A percentile compares a stretch with the other conserved stretches of the same genome.
Evolutionary conservation across 2,888 invertebrate genomes (phyloP).

Genomic region (Actias luna): DNA sequence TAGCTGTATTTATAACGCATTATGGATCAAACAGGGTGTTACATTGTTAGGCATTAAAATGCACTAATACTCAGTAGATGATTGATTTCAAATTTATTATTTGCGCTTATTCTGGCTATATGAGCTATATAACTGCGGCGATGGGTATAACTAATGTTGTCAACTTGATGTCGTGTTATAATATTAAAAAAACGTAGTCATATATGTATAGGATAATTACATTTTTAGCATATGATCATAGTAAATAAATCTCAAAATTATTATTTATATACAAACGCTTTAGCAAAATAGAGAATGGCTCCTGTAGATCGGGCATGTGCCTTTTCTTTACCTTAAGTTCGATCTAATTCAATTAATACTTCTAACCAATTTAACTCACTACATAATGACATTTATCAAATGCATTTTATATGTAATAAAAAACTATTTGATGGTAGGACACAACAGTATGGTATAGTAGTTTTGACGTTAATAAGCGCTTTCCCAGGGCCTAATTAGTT

Average conservation of each 20-base stretch:
- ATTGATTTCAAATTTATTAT: conserved; percentile 4
- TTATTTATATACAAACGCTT: not conserved
- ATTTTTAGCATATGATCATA: not conserved
- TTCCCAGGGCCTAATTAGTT: no score
- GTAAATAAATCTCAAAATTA: not conserved
- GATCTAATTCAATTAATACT: no score
- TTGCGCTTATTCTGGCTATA: not conserved
- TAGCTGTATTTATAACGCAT: conserved; percentile 60
- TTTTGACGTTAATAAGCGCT: no score
- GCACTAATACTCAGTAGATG: conserved; percentile 35
- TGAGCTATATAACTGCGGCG: no score
- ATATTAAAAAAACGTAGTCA: not conserved
- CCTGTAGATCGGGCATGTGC: no score
- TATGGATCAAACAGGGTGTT: conserved; percentile 79
- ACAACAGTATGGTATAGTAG: no score
- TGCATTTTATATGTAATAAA: no score
- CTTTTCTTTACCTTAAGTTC: no score
- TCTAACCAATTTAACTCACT: no score
- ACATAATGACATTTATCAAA: no score
- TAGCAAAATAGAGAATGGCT: no score
- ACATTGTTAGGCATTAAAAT: conserved; percentile 69
- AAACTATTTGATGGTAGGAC: no score
- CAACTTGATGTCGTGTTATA: not conserved
- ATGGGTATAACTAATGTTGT: not conserved
- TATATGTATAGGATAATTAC: not conserved